A percentile compares a stretch with the other conserved stretches of the same genome.
Evolutionary conservation across 2,888 invertebrate species (phyloP).

Genomic region (Caenorhabditis imperialis): DNA sequence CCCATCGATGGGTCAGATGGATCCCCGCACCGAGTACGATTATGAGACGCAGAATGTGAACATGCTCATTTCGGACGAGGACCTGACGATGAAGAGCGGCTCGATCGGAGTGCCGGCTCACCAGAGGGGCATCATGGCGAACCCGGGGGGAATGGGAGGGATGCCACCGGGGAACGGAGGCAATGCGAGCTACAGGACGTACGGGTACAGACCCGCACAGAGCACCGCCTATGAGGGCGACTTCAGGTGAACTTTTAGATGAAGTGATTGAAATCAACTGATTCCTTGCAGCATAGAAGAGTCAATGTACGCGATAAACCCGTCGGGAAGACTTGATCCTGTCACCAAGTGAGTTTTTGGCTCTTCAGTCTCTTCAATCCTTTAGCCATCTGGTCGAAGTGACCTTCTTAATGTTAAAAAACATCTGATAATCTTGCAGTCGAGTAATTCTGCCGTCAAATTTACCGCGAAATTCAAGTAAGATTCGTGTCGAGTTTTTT

Average conservation of each 20-base stretch:
- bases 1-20: constrained; percentile 52
- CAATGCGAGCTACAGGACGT: constrained; percentile 53
- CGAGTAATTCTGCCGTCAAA: constrained; percentile 61
- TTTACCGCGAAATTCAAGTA: constrained; percentile 58
- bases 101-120: constrained; percentile 63
- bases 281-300: constrained; percentile 76
- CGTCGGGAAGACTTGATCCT: constrained; percentile 71
- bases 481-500: constrained; percentile 9
- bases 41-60: constrained; percentile 73
- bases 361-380: too few species aligned
- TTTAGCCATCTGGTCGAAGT: too few species aligned
- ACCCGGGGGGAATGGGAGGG: constrained; percentile 6
- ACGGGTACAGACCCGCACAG: constrained; percentile 63
- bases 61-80: constrained; percentile 77
- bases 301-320: constrained; percentile 77
- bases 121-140: constrained; percentile 25
- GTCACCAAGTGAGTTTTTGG: constrained; percentile 68
- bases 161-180: constrained; percentile 9
- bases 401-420: too few species aligned
- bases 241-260: constrained; percentile 54
- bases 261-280: too few species aligned
- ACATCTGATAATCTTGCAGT: too few species aligned
- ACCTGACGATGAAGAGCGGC: constrained; percentile 71
- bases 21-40: constrained; percentile 69
- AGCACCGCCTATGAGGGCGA: constrained; percentile 73